Percentiles rank a stretch among this genome's conserved stretches.
Conservation (phyloP, 1,140 invertebrate genomes). For the Spodoptera litura region DNA sequence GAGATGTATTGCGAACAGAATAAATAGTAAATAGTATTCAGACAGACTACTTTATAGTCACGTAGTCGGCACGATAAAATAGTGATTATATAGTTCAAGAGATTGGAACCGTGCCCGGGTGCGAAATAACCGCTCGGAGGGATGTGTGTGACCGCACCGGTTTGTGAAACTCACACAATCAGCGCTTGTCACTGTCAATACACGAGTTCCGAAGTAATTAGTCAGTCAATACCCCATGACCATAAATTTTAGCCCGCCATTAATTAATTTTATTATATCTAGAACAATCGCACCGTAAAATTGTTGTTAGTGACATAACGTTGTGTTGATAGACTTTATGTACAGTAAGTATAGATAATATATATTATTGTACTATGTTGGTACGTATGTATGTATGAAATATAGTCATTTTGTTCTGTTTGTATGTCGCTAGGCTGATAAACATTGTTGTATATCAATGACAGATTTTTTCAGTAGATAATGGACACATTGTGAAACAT, state of each 20-base stretch:
- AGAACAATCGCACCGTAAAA: conserved; percentile 30
- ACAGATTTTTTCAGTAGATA: no score
- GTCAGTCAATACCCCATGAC: conserved; percentile 42
- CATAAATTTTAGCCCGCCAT: conserved; percentile 32
- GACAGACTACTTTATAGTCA: conserved; percentile 51
- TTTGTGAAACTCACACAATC: conserved; percentile 29
- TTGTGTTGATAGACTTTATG: conserved; percentile 20
- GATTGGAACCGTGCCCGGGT: conserved; percentile 64
- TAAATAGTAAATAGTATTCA: conserved; percentile 55
- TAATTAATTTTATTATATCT: conserved; percentile 41
- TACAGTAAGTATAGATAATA: no score
- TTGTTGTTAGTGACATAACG: conserved; percentile 27
- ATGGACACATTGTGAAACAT: no score
- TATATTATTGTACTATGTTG: neutral
- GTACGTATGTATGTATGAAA: no score
- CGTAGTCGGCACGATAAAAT: conserved; percentile 62
- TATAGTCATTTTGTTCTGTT: neutral
- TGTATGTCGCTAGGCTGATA: neutral
- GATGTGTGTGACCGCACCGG: conserved; percentile 22
- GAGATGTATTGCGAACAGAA: conserved; percentile 59
- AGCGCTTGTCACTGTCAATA: conserved; percentile 47
- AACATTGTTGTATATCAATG: no score
- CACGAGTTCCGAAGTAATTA: conserved; percentile 38
- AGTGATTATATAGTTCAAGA: conserved; percentile 57
- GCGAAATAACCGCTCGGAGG: conserved; percentile 10